These are phyloP conservation scores for Apistogramma diplotaenia DNA, from an alignment of 2,113 vertebrate species.

Conservation along the genomic window DNA sequence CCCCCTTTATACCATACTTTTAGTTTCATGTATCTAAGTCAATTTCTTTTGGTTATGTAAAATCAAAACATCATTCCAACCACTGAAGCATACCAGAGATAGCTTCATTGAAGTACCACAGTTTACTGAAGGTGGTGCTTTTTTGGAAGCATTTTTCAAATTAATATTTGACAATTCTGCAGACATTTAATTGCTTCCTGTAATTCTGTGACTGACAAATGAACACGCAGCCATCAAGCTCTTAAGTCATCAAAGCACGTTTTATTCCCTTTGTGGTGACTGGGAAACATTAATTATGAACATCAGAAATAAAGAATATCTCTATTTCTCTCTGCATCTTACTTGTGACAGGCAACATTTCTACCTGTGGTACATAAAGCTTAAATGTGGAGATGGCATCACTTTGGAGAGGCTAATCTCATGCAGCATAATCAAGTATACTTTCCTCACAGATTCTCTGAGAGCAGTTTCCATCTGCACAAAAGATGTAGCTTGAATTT, in stretches of 20 bases:
- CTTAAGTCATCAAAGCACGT: conserved; percentile 33
- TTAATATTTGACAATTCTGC: not conserved
- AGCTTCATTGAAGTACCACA: conserved; percentile 47
- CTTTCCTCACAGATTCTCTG: conserved; percentile 34
- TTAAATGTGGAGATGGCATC: conserved; percentile 29
- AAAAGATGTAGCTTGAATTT: conserved; percentile 62
- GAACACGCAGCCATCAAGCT: conserved; percentile 19
- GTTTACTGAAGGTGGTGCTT: conserved; percentile 13
- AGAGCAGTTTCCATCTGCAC: conserved; percentile 54
- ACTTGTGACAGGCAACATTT: conserved; percentile 24
- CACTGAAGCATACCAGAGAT: conserved; percentile 47
- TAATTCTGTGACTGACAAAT: conserved; percentile 29
- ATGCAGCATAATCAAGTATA: conserved; percentile 46
- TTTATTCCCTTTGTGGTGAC: conserved; percentile 11
- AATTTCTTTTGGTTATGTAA: conserved; percentile 59
- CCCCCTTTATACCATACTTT: not conserved
- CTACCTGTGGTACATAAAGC: conserved; percentile 4
- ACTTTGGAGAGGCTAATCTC: conserved; percentile 51
- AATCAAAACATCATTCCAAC: conserved; percentile 33
- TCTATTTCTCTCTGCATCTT: conserved; percentile 10
- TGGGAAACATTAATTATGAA: conserved; percentile 41
- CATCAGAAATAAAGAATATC: conserved; percentile 28
- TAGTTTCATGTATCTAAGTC: not conserved
- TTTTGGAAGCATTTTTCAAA: not conserved
- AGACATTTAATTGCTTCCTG: conserved; percentile 8